A percentile compares a stretch with the other conserved stretches of the same genome.
These are phyloP conservation scores for Amiota communis DNA, from an alignment of 2,888 invertebrate species.

Conservation along the genomic window DNA sequence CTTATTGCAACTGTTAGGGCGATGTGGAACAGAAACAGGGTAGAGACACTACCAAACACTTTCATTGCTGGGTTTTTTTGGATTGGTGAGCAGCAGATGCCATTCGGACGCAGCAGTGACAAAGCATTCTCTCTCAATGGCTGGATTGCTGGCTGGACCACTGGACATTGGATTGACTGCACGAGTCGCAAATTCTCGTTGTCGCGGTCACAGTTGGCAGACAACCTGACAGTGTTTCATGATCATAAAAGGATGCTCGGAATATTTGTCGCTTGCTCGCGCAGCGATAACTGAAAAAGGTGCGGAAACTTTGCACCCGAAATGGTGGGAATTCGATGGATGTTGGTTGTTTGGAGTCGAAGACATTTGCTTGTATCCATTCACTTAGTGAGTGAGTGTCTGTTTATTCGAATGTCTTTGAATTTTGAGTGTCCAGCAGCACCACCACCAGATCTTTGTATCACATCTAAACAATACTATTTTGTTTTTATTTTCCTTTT, in stretches of 20 bases:
- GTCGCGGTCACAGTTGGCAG: slow-evolving; percentile 9
- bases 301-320: slow-evolving; percentile 50
- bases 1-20: too few species aligned
- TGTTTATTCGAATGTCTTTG: too few species aligned
- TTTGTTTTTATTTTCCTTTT: not conserved
- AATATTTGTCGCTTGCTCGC: slow-evolving; percentile 55
- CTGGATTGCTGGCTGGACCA: not conserved
- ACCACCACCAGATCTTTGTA: not conserved
- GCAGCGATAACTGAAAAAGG: slow-evolving; percentile 37
- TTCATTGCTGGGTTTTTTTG: not conserved
- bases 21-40: too few species aligned
- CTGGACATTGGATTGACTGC: slow-evolving; percentile 23
- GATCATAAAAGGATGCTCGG: slow-evolving; percentile 63
- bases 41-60: too few species aligned
- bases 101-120: slow-evolving; percentile 1
- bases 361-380: slow-evolving; percentile 1
- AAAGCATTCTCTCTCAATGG: slow-evolving; percentile 6
- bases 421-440: not conserved
- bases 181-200: slow-evolving; percentile 42
- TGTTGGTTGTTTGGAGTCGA: slow-evolving; percentile 24
- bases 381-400: too few species aligned
- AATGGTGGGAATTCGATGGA: slow-evolving; percentile 49
- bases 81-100: slow-evolving; percentile 4
- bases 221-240: slow-evolving; percentile 42
- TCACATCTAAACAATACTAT: not conserved